Evolutionary conservation across 2,113 vertebrate species (phyloP), one percentile per base, ranked within the genome.

Genomic region (Bubo bubo): DNA sequence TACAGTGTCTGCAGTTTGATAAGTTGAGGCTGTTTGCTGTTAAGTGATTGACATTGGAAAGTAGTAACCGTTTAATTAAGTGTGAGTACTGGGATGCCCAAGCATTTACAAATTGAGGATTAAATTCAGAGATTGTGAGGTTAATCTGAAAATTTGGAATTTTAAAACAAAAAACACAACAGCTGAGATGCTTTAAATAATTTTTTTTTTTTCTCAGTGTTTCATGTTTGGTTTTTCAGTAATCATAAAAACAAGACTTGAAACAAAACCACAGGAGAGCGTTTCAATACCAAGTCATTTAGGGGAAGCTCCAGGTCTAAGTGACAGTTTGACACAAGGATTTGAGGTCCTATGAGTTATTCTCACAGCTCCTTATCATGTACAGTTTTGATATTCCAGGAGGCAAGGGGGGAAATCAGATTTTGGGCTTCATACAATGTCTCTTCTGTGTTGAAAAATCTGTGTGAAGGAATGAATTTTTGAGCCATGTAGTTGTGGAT

Each of bases 1-100:
- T 47, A 21, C 10, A 79, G 12, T 79, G 14, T 50, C 76, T 86
- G n/a, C 20, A 34, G 55, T 62, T 67, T 27, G 64, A 8, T n/a
- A 52, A 73, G 27, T 30, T 81, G 56, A 75, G 41, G 20, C 22
- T 84, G 24, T 64, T 68, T 60, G 55, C 50, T 84, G 32, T 47
- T 79, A 68, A 59, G 53, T 80, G 76, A 50, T 50, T 63, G 43
- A 21, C 21, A 15, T 8, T 74, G 70, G 55, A 37, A 85, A 72
- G 19, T 18, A 34, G 6, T 37, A 50, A 67, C 6, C 6, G 41
- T 80, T 89, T 87, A 28, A 18, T 91, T 91, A 56, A 13, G 8
- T 0, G 0, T 28, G 12, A 18, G 16, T 72, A 14, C 27, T 41
- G 34, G 35, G 37, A 27, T 73, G 28, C 27, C 28, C 0, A 1